Evolutionary conservation across 2,888 invertebrate genomes (phyloP).

Genomic region (Julus scanicus): DNA sequence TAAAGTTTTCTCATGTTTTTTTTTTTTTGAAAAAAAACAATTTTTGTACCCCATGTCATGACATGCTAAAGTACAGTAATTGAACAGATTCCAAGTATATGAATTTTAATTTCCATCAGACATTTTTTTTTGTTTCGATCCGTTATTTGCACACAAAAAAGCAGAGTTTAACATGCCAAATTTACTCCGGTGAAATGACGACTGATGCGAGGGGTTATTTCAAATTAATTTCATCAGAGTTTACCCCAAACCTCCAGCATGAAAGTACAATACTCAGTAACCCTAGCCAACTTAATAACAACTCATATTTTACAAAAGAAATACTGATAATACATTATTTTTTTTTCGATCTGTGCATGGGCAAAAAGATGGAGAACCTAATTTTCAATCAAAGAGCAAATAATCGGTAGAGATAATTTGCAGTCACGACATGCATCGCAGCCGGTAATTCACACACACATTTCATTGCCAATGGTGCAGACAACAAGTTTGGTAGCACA

Average conservation of each 20-base stretch:
- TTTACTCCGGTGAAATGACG: neutral
- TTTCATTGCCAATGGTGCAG: slow-evolving; percentile 23
- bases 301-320: neutral
- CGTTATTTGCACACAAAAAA: slow-evolving; percentile 22
- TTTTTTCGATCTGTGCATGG: neutral
- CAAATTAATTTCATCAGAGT: neutral
- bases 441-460: slow-evolving; percentile 50
- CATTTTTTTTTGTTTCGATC: slow-evolving; percentile 5
- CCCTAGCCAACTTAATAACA: neutral
- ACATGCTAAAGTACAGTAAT: neutral
- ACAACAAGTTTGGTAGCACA: neutral
- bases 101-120: slow-evolving; percentile 25
- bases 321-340: neutral
- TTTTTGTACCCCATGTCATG: neutral
- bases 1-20: neutral
- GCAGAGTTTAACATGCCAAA: neutral
- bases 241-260: neutral
- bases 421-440: slow-evolving; percentile 48
- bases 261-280: neutral
- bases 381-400: slow-evolving; percentile 51
- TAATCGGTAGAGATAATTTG: slow-evolving; percentile 48
- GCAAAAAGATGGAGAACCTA: slow-evolving; percentile 26
- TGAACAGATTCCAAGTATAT: neutral
- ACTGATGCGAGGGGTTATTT: neutral
- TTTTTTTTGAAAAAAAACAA: neutral